Evolutionary conservation across 2,113 vertebrate genomes (phyloP).

Genomic region (Tachysurus vachellii): DNA sequence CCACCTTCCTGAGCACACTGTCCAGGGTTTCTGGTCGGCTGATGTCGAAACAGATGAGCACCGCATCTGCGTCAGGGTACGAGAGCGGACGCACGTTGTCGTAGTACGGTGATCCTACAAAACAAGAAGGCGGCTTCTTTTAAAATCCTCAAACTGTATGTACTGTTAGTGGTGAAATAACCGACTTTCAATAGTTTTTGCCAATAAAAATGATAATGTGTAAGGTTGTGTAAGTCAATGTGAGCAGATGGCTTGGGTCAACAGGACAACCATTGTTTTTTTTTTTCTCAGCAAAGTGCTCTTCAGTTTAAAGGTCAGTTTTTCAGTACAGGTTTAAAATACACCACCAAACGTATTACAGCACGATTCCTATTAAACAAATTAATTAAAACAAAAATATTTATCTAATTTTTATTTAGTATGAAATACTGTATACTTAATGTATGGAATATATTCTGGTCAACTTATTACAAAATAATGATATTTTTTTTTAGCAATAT

Average conservation of each 20-base stretch:
- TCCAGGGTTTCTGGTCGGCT: slow-evolving; percentile 89
- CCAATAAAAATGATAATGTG: neutral
- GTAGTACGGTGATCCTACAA: slow-evolving; percentile 86
- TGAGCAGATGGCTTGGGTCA: neutral
- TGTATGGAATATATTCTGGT: neutral
- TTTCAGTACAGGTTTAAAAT: neutral
- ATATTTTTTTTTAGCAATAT: neutral
- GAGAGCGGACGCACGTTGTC: slow-evolving; percentile 90
- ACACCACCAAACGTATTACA: neutral
- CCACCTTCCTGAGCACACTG: slow-evolving; percentile 87
- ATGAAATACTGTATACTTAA: neutral
- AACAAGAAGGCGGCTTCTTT: neutral
- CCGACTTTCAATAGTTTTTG: neutral
- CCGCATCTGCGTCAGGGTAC: slow-evolving; percentile 86
- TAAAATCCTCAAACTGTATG: neutral
- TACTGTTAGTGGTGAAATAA: neutral
- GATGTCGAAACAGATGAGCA: slow-evolving; percentile 92
- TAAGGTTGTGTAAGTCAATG: neutral
- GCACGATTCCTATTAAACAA: neutral
- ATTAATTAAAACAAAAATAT: neutral
- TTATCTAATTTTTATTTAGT: too few relatives aligned
- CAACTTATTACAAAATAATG: neutral
- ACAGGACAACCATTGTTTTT: neutral
- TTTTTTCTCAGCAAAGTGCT: neutral
- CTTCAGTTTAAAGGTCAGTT: neutral